phyloP scores from a whole-genome alignment of 2,888 invertebrate species.

The Cepaea hortensis region DNA sequence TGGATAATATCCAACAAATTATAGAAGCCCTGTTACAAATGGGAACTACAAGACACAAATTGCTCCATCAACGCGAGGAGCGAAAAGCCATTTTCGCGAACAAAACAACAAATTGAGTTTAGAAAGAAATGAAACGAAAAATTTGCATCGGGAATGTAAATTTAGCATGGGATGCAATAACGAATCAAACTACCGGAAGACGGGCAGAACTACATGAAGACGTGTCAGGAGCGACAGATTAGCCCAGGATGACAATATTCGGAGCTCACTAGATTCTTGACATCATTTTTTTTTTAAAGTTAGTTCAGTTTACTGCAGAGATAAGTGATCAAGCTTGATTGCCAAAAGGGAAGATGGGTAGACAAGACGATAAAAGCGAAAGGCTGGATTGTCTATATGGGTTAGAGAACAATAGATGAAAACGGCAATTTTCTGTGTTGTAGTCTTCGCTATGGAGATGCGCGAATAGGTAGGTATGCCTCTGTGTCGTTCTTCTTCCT shows the following conservation, averaged over 20 bases:
- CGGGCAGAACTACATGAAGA: too few species aligned
- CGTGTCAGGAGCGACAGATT: conserved; percentile 13
- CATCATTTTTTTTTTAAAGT: neutral
- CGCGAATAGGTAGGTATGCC: too few species aligned
- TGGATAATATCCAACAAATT: conserved; percentile 35
- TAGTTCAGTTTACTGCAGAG: neutral
- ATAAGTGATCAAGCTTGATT: neutral
- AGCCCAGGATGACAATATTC: neutral
- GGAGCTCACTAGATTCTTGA: neutral
- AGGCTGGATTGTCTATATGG: too few species aligned
- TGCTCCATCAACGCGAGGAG: conserved; percentile 1
- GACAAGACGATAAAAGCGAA: neutral
- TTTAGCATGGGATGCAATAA: conserved; percentile 16
- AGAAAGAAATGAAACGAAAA: conserved; percentile 39
- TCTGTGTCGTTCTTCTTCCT: too few species aligned
- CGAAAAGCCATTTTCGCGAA: conserved; percentile 35
- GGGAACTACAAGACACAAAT: conserved; percentile 29
- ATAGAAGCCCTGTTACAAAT: conserved; percentile 20
- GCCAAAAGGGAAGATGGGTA: neutral
- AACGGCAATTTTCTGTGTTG: too few species aligned
- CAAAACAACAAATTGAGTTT: conserved; percentile 41
- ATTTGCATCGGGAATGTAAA: conserved; percentile 43
- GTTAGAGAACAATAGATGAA: too few species aligned
- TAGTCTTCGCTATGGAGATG: too few species aligned
- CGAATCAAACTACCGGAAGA: conserved; percentile 24